Percentiles rank a stretch among this genome's conserved stretches.
phyloP scores from a whole-genome alignment of 2,113 vertebrate genomes.

The Trematocara marginatum region DNA sequence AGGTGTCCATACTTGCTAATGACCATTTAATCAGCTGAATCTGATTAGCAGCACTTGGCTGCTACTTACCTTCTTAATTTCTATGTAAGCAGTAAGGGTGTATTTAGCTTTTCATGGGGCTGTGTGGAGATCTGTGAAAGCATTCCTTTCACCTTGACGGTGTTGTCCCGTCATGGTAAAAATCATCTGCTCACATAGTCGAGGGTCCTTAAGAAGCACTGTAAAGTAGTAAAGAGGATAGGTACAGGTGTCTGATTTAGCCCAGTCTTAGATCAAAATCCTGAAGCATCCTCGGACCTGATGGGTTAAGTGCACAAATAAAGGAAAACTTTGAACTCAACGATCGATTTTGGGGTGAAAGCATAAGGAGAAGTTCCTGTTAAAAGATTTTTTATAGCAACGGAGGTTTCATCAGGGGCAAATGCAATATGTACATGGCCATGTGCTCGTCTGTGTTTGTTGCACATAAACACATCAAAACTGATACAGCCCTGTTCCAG shows the following conservation, averaged over 20 bases:
- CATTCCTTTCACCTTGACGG: neutral
- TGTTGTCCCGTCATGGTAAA: neutral
- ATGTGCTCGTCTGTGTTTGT: neutral
- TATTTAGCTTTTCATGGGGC: neutral
- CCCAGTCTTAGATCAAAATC: neutral
- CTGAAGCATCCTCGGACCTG: neutral
- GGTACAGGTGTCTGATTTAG: neutral
- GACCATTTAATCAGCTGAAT: neutral
- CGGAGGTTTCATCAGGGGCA: neutral
- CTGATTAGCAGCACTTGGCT: neutral
- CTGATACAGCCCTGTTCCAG: neutral
- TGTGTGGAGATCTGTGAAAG: neutral
- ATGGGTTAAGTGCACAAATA: neutral
- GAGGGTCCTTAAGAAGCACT: neutral
- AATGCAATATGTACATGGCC: neutral
- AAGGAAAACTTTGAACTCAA: neutral
- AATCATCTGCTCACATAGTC: neutral
- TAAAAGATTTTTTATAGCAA: conserved; percentile 48
- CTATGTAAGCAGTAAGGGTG: neutral
- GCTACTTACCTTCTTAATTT: neutral
- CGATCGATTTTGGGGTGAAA: neutral
- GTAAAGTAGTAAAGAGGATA: neutral
- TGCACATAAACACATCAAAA: neutral
- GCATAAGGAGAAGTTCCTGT: neutral
- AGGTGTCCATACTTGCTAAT: neutral